Conservation (phyloP, 2,888 invertebrate genomes). For the Coleophora flavipennella region DNA sequence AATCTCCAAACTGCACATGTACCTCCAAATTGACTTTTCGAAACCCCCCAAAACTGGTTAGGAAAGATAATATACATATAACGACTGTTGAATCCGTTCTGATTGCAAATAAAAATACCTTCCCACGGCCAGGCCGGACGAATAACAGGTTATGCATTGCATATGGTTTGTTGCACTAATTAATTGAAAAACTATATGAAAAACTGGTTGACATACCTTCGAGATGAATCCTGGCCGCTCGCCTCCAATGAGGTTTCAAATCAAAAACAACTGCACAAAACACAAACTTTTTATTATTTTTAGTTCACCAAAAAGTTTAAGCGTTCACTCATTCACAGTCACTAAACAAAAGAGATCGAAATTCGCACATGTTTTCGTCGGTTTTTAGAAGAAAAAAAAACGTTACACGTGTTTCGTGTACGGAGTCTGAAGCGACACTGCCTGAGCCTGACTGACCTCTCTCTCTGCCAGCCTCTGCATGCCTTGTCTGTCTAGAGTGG, state of each 20-base stretch:
- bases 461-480: too few relatives aligned
- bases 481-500: too few relatives aligned
- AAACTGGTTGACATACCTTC: constrained; percentile 45
- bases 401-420: constrained; percentile 18
- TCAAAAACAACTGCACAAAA: constrained; percentile 26
- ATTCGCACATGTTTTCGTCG: constrained; percentile 42
- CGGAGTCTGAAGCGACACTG: constrained; percentile 38
- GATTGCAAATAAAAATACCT: constrained; percentile 45
- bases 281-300: constrained; percentile 54
- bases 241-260: constrained; percentile 14
- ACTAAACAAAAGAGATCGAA: constrained; percentile 2
- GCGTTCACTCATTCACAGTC: neutral
- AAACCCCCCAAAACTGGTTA: too few relatives aligned
- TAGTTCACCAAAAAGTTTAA: constrained; percentile 37
- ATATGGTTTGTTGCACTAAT: constrained; percentile 45
- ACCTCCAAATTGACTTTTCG: too few relatives aligned
- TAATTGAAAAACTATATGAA: constrained; percentile 34
- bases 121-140: constrained; percentile 61
- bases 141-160: constrained; percentile 56
- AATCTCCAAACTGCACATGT: too few relatives aligned
- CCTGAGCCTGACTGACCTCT: constrained; percentile 17
- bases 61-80: too few relatives aligned
- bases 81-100: constrained; percentile 8
- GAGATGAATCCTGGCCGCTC: constrained; percentile 14
- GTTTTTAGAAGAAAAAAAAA: constrained; percentile 17